phyloP scores from a whole-genome alignment of 2,113 vertebrate species.

The Talpa occidentalis region DNA sequence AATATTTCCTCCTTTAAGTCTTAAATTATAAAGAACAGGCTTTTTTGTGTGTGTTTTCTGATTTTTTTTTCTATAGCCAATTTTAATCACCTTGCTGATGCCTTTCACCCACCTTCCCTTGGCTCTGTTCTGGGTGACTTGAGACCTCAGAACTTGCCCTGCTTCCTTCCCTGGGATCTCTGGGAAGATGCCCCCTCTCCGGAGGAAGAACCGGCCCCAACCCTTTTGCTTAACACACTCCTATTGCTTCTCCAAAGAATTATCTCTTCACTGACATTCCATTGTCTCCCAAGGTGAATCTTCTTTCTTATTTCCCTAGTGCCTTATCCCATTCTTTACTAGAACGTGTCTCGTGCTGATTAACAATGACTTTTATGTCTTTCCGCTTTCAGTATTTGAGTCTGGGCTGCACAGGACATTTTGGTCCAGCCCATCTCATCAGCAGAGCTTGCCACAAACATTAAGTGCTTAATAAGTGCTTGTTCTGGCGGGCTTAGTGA shows the following conservation, averaged over 20 bases:
- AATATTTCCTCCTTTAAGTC: not conserved
- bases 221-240: rapidly evolving
- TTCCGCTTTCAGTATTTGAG: not conserved
- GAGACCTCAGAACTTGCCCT: not conserved
- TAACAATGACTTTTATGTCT: not conserved
- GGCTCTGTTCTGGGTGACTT: rapidly evolving
- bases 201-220: not conserved
- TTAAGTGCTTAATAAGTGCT: not conserved
- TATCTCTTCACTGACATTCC: not conserved
- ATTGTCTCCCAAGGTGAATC: not conserved
- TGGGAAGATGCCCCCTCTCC: rapidly evolving
- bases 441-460: not conserved
- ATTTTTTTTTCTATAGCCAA: not conserved
- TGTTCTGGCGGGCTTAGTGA: not conserved
- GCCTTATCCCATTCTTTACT: not conserved
- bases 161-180: not conserved
- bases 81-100: not conserved
- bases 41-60: not conserved
- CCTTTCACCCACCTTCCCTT: not conserved
- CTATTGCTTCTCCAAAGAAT: too few relatives aligned
- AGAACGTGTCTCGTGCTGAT: not conserved
- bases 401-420: not conserved
- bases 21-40: not conserved
- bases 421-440: not conserved
- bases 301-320: not conserved